These are phyloP conservation scores for Sebastes vulpes DNA, from an alignment of 2,797 vertebrate genomes.

Conservation along the genomic window DNA sequence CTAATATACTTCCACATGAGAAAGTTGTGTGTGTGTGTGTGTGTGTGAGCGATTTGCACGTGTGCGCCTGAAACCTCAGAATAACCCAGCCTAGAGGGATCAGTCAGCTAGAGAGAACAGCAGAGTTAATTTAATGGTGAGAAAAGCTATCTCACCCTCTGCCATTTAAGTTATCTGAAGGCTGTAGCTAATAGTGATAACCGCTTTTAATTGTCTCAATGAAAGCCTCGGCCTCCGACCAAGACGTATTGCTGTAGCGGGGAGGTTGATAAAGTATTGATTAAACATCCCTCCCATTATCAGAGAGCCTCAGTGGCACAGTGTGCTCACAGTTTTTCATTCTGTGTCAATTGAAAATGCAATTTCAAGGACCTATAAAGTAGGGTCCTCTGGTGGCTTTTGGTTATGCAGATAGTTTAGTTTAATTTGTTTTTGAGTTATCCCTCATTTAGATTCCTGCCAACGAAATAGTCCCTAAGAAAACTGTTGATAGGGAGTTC, in stretches of 20 bases:
- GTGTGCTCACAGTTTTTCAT: background rate
- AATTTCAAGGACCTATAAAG: slow-evolving; percentile 10
- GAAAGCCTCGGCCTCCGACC: slow-evolving; percentile 11
- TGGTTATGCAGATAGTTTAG: background rate
- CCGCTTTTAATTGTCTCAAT: slow-evolving; percentile 51
- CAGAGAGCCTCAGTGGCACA: slow-evolving; percentile 12
- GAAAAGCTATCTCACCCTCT: slow-evolving; percentile 51
- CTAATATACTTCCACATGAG: slow-evolving; percentile 59
- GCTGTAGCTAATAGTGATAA: slow-evolving; percentile 38
- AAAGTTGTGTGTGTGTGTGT: slow-evolving; percentile 2
- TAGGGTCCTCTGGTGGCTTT: background rate
- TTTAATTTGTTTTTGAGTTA: slow-evolving; percentile 8
- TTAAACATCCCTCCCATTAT: slow-evolving; percentile 54
- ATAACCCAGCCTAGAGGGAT: slow-evolving; percentile 43
- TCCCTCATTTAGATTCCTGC: background rate
- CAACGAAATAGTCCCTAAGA: background rate
- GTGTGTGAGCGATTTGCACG: background rate
- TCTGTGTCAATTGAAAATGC: slow-evolving; percentile 32
- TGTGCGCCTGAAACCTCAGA: slow-evolving; percentile 27
- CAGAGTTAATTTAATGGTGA: slow-evolving; percentile 48
- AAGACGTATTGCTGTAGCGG: slow-evolving; percentile 7
- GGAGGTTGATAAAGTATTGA: slow-evolving; percentile 69
- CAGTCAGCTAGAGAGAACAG: slow-evolving; percentile 30
- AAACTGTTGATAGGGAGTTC: background rate
- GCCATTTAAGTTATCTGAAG: slow-evolving; percentile 42